Evolutionary conservation across 2,113 vertebrate species (phyloP).

Genomic region (Syngnathoides biaculeatus): DNA sequence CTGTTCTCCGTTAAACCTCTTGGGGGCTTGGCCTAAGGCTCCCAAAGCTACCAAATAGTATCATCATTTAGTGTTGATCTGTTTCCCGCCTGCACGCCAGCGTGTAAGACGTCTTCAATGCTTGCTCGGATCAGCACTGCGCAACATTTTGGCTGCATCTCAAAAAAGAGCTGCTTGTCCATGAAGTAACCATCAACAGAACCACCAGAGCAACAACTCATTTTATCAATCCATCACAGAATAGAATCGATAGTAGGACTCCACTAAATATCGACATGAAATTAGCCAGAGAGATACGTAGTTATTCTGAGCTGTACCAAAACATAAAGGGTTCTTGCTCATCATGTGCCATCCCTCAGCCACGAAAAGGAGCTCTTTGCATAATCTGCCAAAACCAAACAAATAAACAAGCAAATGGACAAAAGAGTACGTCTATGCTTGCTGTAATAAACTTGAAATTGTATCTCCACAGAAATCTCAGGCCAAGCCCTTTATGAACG

Average conservation of each 20-base stretch:
- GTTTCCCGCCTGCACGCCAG: neutral
- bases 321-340: no score
- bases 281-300: no score
- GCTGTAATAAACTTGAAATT: neutral
- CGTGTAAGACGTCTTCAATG: neutral
- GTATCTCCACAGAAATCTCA: constrained; percentile 5
- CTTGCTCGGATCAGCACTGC: neutral
- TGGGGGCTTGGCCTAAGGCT: constrained; percentile 52
- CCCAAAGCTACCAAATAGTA: neutral
- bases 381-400: no score
- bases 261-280: neutral
- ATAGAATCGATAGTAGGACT: neutral
- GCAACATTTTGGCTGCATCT: neutral
- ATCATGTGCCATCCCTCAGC: no score
- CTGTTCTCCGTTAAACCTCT: constrained; percentile 38
- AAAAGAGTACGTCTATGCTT: neutral
- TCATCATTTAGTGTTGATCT: neutral
- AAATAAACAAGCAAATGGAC: no score
- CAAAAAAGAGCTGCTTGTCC: neutral
- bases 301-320: no score
- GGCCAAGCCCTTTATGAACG: constrained; percentile 80
- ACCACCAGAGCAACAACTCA: neutral
- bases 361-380: no score
- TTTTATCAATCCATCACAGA: neutral
- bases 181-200: neutral